Percentiles rank a stretch among this genome's conserved stretches.
phyloP scores from a whole-genome alignment of 2,113 vertebrate genomes.

The Aix galericulata region DNA sequence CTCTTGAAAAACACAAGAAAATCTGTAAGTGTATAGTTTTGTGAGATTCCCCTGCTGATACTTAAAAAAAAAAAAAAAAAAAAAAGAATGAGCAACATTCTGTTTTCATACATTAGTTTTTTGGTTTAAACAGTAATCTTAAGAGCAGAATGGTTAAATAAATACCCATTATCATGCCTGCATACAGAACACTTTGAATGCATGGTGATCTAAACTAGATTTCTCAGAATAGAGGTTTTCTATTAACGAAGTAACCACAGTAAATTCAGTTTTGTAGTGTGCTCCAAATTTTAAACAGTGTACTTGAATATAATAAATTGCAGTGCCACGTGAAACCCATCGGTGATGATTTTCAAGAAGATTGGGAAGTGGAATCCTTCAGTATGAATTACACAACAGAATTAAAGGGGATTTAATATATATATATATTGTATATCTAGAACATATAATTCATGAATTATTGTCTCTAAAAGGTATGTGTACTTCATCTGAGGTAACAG shows the following conservation, averaged over 20 bases:
- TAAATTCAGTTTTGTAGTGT: not conserved
- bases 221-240: slow-evolving; percentile 4
- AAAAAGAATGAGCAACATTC: not conserved
- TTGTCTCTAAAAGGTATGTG: not conserved
- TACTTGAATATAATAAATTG: not conserved
- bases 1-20: not conserved
- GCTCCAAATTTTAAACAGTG: slow-evolving; percentile 13
- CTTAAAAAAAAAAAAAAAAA: not conserved
- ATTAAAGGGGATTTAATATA: not conserved
- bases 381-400: not conserved
- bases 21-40: not conserved
- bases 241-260: not conserved
- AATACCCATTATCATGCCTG: not conserved
- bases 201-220: not conserved
- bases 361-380: not conserved
- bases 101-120: not conserved
- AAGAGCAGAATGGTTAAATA: not conserved
- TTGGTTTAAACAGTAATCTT: not conserved
- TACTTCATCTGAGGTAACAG: not conserved
- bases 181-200: not conserved
- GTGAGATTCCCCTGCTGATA: not conserved
- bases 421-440: not conserved
- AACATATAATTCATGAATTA: not conserved
- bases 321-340: not conserved
- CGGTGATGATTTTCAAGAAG: not conserved